phyloP scores from a whole-genome alignment of 2,113 vertebrate genomes.

The Saccopteryx leptura region DNA sequence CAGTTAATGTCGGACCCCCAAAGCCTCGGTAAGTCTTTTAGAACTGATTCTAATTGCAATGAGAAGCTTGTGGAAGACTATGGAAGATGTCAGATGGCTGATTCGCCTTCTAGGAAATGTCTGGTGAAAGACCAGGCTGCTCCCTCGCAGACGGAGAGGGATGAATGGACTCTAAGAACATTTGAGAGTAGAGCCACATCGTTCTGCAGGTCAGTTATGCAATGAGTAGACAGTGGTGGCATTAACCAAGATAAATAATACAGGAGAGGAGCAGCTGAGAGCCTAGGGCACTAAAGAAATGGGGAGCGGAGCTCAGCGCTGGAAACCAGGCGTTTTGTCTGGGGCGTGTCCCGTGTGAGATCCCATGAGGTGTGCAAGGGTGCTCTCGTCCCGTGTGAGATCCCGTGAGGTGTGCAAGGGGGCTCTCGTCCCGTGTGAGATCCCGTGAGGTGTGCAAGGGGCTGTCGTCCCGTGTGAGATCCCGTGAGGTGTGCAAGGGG shows the following conservation, averaged over 20 bases:
- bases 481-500: background rate
- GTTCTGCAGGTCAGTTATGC: background rate
- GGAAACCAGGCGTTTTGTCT: background rate
- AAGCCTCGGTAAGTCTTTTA: background rate
- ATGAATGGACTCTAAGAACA: background rate
- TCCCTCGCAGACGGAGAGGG: background rate
- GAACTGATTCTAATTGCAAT: background rate
- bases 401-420: background rate
- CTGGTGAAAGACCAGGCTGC: background rate
- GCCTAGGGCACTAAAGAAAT: background rate
- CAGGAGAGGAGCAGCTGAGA: background rate
- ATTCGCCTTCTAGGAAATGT: background rate
- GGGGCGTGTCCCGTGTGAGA: background rate
- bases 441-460: background rate
- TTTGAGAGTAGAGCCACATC: background rate
- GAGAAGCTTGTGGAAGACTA: slow-evolving; percentile 4
- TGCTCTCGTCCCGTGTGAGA: too few relatives aligned
- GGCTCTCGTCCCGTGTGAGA: too few relatives aligned
- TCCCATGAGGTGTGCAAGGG: background rate
- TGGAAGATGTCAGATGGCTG: background rate
- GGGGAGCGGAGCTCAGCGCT: background rate
- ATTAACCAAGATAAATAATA: background rate
- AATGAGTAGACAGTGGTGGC: background rate
- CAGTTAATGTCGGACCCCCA: background rate
- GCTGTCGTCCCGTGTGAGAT: too few relatives aligned